Percentiles rank a stretch among this genome's conserved stretches.
Evolutionary conservation across 2,113 vertebrate species (phyloP).

Genomic region (Microcebus ravelobensis): DNA sequence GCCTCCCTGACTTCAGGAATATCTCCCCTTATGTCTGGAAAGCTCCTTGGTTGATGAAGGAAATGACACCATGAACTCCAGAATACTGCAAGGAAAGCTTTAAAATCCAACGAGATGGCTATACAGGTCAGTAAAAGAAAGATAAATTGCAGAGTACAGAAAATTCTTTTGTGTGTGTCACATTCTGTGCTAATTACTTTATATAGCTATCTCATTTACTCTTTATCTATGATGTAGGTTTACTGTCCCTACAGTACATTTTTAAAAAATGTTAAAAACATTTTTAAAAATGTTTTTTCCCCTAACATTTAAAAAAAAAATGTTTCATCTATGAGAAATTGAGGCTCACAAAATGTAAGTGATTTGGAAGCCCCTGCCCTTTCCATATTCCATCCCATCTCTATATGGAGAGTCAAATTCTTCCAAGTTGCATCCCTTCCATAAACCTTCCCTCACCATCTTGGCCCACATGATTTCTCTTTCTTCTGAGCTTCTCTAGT

Average conservation of each 20-base stretch:
- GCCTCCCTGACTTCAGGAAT: neutral
- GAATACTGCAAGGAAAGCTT: neutral
- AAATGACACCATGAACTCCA: neutral
- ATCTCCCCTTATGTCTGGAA: neutral
- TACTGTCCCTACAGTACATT: neutral
- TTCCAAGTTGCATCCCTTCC: neutral
- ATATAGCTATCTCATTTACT: neutral
- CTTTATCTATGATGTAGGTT: neutral
- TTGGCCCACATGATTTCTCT: neutral
- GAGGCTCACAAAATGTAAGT: neutral
- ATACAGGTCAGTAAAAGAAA: neutral
- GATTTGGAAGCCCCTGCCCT: neutral
- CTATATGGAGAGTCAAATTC: neutral
- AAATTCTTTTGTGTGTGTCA: constrained; percentile 1
- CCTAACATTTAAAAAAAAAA: neutral
- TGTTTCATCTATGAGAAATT: neutral
- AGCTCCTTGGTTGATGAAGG: neutral
- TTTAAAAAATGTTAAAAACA: no score
- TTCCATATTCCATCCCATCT: neutral
- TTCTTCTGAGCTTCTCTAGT: constrained; percentile 25
- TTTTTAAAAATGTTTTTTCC: no score
- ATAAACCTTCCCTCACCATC: neutral
- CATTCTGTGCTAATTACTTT: neutral
- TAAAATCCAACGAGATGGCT: neutral
- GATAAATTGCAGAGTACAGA: neutral